Base-by-base conservation (phyloP, 2,888 invertebrate genomes). In the Amaurobius ferox region DNA sequence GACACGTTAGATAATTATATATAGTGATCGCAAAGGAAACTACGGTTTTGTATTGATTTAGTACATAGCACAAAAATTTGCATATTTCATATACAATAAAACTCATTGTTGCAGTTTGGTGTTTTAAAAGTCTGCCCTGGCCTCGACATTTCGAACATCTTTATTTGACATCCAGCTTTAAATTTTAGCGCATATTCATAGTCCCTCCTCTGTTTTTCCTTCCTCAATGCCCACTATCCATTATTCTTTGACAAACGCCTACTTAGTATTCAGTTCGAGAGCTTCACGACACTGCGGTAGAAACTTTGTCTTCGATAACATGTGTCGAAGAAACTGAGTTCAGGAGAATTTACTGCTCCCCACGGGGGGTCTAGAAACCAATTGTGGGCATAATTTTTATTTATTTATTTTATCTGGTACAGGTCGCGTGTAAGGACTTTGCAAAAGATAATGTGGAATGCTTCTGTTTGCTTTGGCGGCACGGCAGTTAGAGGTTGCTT, bases 271-370 rank as follows among this genome's bases (percentile, higher is more conserved):
- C 81, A 11, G 40, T 26, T 7, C 70, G 32, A 1, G 71, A 29
- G 13, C 28, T 19, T 19, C 26, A 28, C 32, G 55, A 44, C 23
- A 11, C 23, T 23, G 39, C 39, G 32, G 48, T 26, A 72, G 61
- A 61, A 35, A 35, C 77, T 19, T 66, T 72, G 72, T 77, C 77
- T 66, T 39, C 66, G 77, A 85, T 72, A 67, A 64, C 66, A 72
- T 48, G 83, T 78, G 83, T 77, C 71, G 77, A 72, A 72, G 66
- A 55, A 67, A 61, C 48, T 30, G 23, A 55, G 71, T 83, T 76
- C 26, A 26, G 19, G 28, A 55, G 39, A 67, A 85, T 85, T 85
- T 85, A 85, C 66, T 13, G 26, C 61, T 62, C 77, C n/a, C 83
- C 19, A 23, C 83, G 66, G 83, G 83, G 55, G 77, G 83, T 77